These are phyloP conservation scores for Schizaphis graminum DNA, from an alignment of 2,888 invertebrate species.

Conservation along the genomic window DNA sequence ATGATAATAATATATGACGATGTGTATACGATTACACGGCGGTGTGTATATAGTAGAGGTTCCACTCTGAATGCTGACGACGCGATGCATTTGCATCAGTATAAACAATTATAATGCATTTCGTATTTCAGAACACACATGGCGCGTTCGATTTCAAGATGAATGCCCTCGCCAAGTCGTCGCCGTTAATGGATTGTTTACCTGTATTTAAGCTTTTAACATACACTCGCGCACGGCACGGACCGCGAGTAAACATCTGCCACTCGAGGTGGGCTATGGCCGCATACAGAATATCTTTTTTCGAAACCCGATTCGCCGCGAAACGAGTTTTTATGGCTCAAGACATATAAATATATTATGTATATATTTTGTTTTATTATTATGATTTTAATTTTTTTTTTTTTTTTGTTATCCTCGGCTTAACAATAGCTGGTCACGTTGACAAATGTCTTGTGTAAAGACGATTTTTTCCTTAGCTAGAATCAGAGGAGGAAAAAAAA, in stretches of 20 bases:
- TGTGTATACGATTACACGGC: neutral
- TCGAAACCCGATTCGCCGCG: constrained; percentile 58
- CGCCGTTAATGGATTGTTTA: constrained; percentile 63
- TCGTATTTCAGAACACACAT: neutral
- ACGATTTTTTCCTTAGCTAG: neutral
- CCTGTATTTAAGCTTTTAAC: constrained; percentile 56
- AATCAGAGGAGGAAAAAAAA: neutral
- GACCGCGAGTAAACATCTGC: constrained; percentile 57
- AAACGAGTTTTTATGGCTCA: constrained; percentile 46
- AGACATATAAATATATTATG: neutral
- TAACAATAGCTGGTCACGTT: neutral
- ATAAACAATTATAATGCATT: constrained; percentile 49
- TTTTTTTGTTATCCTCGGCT: neutral
- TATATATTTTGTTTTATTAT: neutral
- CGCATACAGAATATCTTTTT: neutral
- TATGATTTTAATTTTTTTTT: neutral
- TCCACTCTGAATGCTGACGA: neutral
- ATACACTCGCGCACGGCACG: neutral
- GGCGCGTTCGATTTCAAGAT: constrained; percentile 1
- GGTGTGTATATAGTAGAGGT: neutral
- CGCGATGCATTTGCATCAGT: constrained; percentile 14
- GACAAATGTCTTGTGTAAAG: constrained; percentile 17
- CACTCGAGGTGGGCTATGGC: neutral
- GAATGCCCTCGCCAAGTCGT: constrained; percentile 29
- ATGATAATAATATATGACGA: neutral